Evolutionary conservation across 2,797 vertebrate species (phyloP).

Genomic region (Oryzias dopingdopingensis): DNA sequence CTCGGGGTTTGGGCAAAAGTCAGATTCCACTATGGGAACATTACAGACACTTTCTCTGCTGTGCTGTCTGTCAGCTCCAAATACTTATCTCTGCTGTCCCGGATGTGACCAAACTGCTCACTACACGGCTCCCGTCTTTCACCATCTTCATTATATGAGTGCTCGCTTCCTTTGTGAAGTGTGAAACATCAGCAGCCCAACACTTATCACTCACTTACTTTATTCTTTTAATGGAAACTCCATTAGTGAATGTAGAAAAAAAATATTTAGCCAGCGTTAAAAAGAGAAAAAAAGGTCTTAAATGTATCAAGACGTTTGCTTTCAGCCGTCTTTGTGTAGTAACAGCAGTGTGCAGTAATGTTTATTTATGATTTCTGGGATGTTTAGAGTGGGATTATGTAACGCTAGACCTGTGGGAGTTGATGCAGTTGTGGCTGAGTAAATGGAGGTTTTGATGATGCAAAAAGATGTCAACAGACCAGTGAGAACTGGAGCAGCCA

Average conservation of each 20-base stretch:
- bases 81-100: neutral
- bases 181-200: constrained; percentile 24
- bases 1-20: neutral
- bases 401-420: constrained; percentile 19
- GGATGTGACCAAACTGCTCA: constrained; percentile 2
- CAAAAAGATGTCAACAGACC: neutral
- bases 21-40: neutral
- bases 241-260: constrained; percentile 27
- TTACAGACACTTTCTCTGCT: too few relatives aligned
- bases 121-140: constrained; percentile 33
- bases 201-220: constrained; percentile 18
- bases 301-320: constrained; percentile 12
- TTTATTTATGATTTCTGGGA: constrained; percentile 25
- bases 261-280: neutral
- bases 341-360: constrained; percentile 21
- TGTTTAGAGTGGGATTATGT: constrained; percentile 13
- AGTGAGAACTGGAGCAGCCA: neutral
- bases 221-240: constrained; percentile 33
- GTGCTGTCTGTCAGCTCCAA: too few relatives aligned
- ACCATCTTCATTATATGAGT: constrained; percentile 16
- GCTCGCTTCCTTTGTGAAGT: constrained; percentile 13
- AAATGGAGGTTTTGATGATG: neutral
- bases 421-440: neutral
- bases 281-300: constrained; percentile 23
- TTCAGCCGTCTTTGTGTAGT: constrained; percentile 10